Base-by-base conservation (phyloP, 2,113 vertebrate genomes). In the Piprites chloris region DNA sequence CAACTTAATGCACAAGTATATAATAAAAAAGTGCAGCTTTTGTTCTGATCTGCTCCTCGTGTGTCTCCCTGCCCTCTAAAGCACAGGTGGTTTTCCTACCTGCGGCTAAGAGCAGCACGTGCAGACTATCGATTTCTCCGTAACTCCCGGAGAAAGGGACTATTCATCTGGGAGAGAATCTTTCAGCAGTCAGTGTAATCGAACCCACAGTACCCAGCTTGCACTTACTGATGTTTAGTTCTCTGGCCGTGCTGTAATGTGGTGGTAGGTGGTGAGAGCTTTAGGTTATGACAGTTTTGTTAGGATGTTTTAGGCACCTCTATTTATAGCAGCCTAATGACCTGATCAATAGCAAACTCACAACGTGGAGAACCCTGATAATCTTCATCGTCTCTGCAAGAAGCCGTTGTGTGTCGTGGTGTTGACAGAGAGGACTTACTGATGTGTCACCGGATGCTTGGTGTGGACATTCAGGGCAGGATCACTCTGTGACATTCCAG, bases 371-470 rank as follows among this genome's bases (percentile, higher is more conserved):
- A 46, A 4, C 23, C 41, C 76, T 28, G 88, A 61, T 93, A 55
- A 90, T 90, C 90, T 68, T 44, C 4, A 2, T 52, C 18, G 0
- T 66, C 55, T 66, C 87, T 53, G 39, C 2, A 1, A 17, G 82
- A 39, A 83, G 88, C 75, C 16, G 4, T 68, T 39, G 20, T 0
- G 9, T 6, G 11, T 3, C 85, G 5, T 15, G 1, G 85, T 77
- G 93, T 73, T 95, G 88, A 83, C 82, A 82, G 85, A 26, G 42
- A 3, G 55, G 81, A 58, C 71, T 96, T 96, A 35, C 52, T 62
- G 86, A 8, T 0, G 0, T 79, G 23, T 93, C 41, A 9, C 27
- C 50, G 27, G 63, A 7, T 30, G 53, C 83, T 72, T 2, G 42
- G 33, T 63, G 58, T 2, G 27, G 30, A 12, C 47, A 47, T 67